Evolutionary conservation across 2,113 vertebrate genomes (phyloP).

Genomic region (Ceratotherium simum): DNA sequence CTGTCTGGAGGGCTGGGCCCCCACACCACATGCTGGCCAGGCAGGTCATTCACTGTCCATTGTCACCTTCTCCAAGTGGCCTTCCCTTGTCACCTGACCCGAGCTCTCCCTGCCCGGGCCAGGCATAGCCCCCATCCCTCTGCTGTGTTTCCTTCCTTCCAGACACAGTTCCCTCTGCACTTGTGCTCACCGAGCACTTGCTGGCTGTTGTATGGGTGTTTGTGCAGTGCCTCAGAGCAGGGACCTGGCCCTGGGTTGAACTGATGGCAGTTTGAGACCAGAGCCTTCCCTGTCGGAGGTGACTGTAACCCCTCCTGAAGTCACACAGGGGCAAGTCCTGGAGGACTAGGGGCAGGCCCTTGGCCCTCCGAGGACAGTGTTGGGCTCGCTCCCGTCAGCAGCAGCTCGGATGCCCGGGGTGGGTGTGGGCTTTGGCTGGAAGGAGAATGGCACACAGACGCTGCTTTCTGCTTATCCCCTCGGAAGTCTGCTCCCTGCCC

Average conservation of each 20-base stretch:
- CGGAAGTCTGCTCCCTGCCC: rapidly evolving
- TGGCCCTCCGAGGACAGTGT: background rate
- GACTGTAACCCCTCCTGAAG: background rate
- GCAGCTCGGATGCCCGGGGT: background rate
- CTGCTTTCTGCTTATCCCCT: no score
- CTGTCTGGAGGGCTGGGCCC: background rate
- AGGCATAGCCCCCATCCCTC: background rate
- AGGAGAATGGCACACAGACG: background rate
- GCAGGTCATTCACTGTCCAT: background rate
- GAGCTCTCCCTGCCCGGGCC: background rate
- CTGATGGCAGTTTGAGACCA: background rate
- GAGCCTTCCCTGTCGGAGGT: background rate
- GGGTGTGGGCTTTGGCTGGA: background rate
- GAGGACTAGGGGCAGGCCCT: background rate
- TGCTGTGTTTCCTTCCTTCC: background rate
- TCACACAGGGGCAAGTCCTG: background rate
- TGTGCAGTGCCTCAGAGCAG: background rate
- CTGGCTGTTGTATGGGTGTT: background rate
- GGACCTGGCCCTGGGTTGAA: background rate
- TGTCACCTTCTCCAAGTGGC: no score
- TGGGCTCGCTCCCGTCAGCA: rapidly evolving
- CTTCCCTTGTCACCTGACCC: rapidly evolving
- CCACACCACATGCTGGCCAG: background rate
- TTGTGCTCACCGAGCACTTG: background rate
- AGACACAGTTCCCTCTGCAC: background rate